Evolutionary conservation across 1,140 invertebrate species (phyloP), one percentile per base, ranked within the genome.

Genomic region (Agraylea sexmaculata): DNA sequence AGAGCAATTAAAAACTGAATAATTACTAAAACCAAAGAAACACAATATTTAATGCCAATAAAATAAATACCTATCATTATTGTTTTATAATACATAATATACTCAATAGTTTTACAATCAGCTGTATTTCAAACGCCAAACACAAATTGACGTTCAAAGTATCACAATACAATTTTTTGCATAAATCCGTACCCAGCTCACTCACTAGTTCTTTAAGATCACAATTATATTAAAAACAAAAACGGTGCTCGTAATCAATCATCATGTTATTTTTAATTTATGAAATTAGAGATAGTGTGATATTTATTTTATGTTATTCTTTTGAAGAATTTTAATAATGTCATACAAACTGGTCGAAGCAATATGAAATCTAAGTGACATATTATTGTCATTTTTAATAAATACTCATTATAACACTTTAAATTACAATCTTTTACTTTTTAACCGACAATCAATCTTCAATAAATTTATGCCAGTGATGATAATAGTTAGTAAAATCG

Each of bases 121-220:
- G n/a, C n/a, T n/a, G n/a, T n/a, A n/a, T n/a, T n/a, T n/a, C n/a
- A n/a, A n/a, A n/a, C n/a, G n/a, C n/a, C n/a, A n/a, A n/a, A n/a
- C n/a, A n/a, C n/a, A n/a, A n/a, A n/a, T n/a, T 13, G 17, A 34
- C 17, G 17, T 16, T 13, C 32, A 13, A 13, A 34, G 32, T 34
- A 34, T 34, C 32, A 34, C 32, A 34, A 34, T 27, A n/a, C n/a
- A 27, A 27, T 34, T 18, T 34, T 15, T 34, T 34, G 11, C 17
- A 34, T n/a, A 34, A 8, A n/a, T 34, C 20, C 32, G 17, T 18
- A 34, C 20, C 32, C 32, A n/a, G 6, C 4, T 34, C 15, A 11
- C 30, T 30, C 11, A n/a, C n/a, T n/a, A n/a, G n/a, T n/a, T n/a
- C n/a, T n/a, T n/a, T n/a, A n/a, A n/a, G n/a, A n/a, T n/a, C n/a